Percentiles rank a stretch among this genome's conserved stretches.
Evolutionary conservation across 2,888 invertebrate species (phyloP).

Genomic region (Pseudolycoriella hygida): DNA sequence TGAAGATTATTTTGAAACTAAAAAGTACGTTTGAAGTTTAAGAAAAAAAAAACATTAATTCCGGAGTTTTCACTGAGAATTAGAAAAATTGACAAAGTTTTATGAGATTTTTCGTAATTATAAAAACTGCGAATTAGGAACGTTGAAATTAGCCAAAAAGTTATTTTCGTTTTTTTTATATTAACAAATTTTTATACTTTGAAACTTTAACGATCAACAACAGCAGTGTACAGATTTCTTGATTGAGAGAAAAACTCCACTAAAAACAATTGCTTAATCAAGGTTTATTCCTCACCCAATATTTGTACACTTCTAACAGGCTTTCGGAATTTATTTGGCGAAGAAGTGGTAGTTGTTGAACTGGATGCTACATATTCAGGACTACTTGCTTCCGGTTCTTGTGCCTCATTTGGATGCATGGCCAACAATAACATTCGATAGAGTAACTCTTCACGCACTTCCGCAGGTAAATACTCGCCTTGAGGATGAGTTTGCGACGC

Average conservation of each 20-base stretch:
- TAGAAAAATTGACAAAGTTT: no score
- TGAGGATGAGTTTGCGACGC: constrained; percentile 12
- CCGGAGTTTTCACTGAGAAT: no score
- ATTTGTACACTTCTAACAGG: constrained; percentile 56
- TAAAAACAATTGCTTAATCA: background rate
- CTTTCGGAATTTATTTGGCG: constrained; percentile 32
- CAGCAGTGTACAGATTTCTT: no score
- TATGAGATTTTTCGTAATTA: no score
- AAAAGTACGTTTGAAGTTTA: no score
- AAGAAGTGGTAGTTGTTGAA: constrained; percentile 30
- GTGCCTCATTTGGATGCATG: constrained; percentile 45
- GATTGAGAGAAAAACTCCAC: background rate
- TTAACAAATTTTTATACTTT: no score
- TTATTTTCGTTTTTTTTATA: no score
- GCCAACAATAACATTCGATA: constrained; percentile 55
- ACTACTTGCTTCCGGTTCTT: constrained; percentile 23
- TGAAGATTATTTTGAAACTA: no score
- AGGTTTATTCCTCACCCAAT: constrained; percentile 38
- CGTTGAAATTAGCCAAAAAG: no score
- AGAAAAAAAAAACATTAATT: no score
- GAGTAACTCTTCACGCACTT: constrained; percentile 50
- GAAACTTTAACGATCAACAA: no score
- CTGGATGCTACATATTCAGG: constrained; percentile 14
- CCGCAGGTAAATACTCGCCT: constrained; percentile 46
- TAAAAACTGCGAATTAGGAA: no score